A percentile compares a stretch with the other conserved stretches of the same genome.
Evolutionary conservation across 2,113 vertebrate genomes (phyloP).

Genomic region (Gavia stellata): DNA sequence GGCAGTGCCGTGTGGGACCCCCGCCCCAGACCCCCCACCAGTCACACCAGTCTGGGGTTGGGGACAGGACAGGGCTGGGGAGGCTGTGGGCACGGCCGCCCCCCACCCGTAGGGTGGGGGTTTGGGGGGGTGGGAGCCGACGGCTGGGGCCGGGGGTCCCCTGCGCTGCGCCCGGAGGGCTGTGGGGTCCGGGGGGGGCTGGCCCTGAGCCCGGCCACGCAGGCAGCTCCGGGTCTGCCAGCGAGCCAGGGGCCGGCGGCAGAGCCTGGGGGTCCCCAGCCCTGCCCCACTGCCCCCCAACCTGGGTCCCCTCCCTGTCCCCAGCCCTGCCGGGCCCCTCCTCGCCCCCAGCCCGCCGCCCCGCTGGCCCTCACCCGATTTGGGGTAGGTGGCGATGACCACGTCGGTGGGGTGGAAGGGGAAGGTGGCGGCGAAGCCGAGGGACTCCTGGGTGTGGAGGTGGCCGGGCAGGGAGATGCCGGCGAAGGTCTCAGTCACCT

Average conservation of each 20-base stretch:
- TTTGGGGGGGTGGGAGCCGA: neutral
- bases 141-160: neutral
- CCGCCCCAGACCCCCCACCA: neutral
- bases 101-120: fast-evolving
- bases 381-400: conserved; percentile 82
- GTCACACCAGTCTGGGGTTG: neutral
- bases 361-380: conserved; percentile 74
- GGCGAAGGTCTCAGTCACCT: conserved; percentile 71
- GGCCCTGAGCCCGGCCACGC: neutral
- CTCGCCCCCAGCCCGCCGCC: fast-evolving
- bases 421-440: conserved; percentile 71
- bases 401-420: conserved; percentile 74
- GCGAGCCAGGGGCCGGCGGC: neutral
- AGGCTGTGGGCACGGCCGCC: fast-evolving
- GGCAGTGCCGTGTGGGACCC: neutral
- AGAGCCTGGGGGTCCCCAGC: neutral
- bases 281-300: no score
- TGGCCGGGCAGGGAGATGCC: conserved; percentile 79
- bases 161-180: neutral
- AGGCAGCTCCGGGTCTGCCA: neutral
- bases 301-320: neutral
- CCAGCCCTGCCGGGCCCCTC: neutral
- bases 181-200: neutral
- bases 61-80: neutral
- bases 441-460: conserved; percentile 77